phyloP scores from a whole-genome alignment of 2,797 vertebrate species.

The Gymnothorax javanicus region DNA sequence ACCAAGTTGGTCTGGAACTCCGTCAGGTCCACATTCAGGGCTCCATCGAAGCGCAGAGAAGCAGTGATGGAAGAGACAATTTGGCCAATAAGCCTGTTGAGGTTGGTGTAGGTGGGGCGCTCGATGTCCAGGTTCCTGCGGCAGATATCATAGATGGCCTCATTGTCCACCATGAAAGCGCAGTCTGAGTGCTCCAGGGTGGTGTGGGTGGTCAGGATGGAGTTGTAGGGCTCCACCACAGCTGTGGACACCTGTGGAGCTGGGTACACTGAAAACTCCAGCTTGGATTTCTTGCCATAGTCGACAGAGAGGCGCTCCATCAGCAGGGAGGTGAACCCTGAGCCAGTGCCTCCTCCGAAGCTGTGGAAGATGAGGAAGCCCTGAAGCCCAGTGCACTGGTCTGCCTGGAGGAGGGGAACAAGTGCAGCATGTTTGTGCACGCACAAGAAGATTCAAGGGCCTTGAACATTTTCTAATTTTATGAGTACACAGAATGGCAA shows the following conservation, averaged over 20 bases:
- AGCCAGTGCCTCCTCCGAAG: slow-evolving; percentile 73
- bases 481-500: neutral
- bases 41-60: slow-evolving; percentile 78
- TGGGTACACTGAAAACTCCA: slow-evolving; percentile 80
- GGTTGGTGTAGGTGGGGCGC: slow-evolving; percentile 89
- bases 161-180: slow-evolving; percentile 95
- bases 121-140: slow-evolving; percentile 90
- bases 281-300: slow-evolving; percentile 58
- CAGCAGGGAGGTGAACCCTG: slow-evolving; percentile 85
- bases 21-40: slow-evolving; percentile 79
- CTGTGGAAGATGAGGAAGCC: slow-evolving; percentile 76
- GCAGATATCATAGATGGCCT: slow-evolving; percentile 94
- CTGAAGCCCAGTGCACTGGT: slow-evolving; percentile 84
- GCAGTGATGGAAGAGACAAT: slow-evolving; percentile 84
- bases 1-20: slow-evolving; percentile 84
- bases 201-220: slow-evolving; percentile 87
- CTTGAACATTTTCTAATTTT: neutral
- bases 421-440: neutral
- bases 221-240: slow-evolving; percentile 86
- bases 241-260: slow-evolving; percentile 84
- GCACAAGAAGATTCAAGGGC: neutral
- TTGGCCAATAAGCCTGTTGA: slow-evolving; percentile 88
- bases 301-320: slow-evolving; percentile 78
- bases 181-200: slow-evolving; percentile 93
- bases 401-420: slow-evolving; percentile 62